Evolutionary conservation across 2,888 invertebrate species (phyloP).

Genomic region (Branchinecta sandiegonensis): DNA sequence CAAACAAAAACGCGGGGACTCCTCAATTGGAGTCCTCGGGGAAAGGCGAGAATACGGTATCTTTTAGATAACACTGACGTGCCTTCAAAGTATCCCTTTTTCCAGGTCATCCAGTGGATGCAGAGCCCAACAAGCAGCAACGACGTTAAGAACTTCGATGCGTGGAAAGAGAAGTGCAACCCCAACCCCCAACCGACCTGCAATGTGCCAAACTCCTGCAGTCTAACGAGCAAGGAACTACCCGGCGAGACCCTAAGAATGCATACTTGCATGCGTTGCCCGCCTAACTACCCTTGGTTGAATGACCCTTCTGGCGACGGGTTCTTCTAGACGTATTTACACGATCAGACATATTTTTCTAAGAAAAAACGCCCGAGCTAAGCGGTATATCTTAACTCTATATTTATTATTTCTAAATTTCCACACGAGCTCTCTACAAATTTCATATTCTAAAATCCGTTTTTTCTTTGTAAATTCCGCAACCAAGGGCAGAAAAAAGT

Average conservation of each 20-base stretch:
- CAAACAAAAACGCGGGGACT: too few species aligned
- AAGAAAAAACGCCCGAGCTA: neutral
- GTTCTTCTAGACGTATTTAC: conserved; percentile 53
- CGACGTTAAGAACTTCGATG: conserved; percentile 79
- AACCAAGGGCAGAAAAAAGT: too few species aligned
- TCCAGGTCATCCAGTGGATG: conserved; percentile 83
- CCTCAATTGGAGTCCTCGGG: too few species aligned
- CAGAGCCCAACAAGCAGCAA: conserved; percentile 71
- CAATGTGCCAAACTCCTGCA: conserved; percentile 80
- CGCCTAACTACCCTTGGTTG: conserved; percentile 87
- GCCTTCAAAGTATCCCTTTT: neutral
- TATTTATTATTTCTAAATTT: too few species aligned
- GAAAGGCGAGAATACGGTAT: too few species aligned
- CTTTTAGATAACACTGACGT: too few species aligned
- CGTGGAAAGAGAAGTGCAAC: conserved; percentile 83
- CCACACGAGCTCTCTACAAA: too few species aligned
- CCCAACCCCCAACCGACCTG: conserved; percentile 70
- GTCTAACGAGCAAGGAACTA: conserved; percentile 78
- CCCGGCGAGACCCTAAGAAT: conserved; percentile 86
- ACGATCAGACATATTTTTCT: conserved; percentile 4
- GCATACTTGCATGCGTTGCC: conserved; percentile 82
- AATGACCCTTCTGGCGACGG: conserved; percentile 81
- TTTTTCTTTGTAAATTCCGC: too few species aligned
- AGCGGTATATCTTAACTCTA: too few species aligned
- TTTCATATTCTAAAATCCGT: too few species aligned